Conservation (phyloP, 2,888 invertebrate genomes). For the Flabesymbios commensalis region DNA sequence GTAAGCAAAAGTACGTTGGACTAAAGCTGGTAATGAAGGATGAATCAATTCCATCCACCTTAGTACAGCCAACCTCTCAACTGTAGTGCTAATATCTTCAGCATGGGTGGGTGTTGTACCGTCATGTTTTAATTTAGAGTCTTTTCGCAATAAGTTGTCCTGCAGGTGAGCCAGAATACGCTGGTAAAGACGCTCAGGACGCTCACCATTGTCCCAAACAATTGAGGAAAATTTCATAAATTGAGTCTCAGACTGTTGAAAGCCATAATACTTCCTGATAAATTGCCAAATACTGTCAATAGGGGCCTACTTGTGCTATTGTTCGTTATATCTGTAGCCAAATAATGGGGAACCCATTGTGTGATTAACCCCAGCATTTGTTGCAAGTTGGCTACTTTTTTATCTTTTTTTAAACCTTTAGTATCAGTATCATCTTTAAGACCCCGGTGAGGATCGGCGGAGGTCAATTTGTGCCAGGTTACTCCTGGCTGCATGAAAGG, state of each 20-base stretch:
- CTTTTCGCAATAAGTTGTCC: not conserved
- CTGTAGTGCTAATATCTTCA: conserved; percentile 1
- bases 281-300: not conserved
- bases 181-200: too few species aligned
- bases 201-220: not conserved
- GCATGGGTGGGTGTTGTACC: not conserved
- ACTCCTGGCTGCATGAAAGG: not conserved
- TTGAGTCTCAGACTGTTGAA: too few species aligned
- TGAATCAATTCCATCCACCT: not conserved
- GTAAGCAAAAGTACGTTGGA: not conserved
- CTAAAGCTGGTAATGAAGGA: not conserved
- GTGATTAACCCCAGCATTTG: not conserved
- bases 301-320: not conserved
- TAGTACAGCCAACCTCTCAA: not conserved
- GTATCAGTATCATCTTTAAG: not conserved
- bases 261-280: not conserved
- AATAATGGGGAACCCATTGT: conserved; percentile 1
- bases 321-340: not conserved
- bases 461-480: not conserved
- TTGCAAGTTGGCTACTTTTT: not conserved
- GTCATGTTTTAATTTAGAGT: not conserved
- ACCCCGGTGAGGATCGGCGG: not conserved
- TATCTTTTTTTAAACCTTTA: not conserved
- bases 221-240: conserved; percentile 1
- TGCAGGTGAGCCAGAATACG: too few species aligned